Base-by-base conservation (phyloP, 2,888 invertebrate genomes). In the Resseliella maxima region DNA sequence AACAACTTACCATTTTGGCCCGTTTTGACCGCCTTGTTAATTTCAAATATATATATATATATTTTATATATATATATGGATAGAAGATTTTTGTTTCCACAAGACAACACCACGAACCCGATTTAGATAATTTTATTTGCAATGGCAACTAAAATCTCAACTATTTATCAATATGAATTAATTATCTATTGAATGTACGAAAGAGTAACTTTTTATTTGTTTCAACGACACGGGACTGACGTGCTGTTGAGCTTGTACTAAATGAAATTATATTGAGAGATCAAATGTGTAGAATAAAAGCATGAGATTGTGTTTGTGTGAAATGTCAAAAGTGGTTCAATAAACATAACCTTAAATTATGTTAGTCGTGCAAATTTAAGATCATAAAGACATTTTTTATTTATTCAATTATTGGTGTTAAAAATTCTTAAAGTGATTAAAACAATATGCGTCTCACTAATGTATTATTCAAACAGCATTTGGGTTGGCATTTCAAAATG, bases 401-500 rank as follows among this genome's bases (percentile, higher is more conserved):
- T 50, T 50, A 2, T 50, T 50, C 18, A 18, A 50, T 50, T 31
- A 15, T 72, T 72, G 31, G 31, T 50, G 6, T n/a, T 59, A 24
- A 10, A n/a, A 1, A 3, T 24, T 36, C 0, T 81, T 81, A 21
- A n/a, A 10, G 35, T 81, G 81, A 35, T 35, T 31, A 12, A 15
- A 2, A 18, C 12, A 35, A 10, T 5, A 96, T 96, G 96, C 94
- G 93, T 88, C 88, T 95, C 64, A 93, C 95, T 21, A 92, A 92
- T 87, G 91, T 92, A 87, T 90, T 96, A 88, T 92, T 90, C 87
- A 92, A 93, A 45, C 95, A 96, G 89, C 95, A 96, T 89, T 93
- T 96, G 88, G 95, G 93, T 83, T 94, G 94, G 92, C 93, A 94
- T 92, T 94, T 94, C 88, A 94, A 94, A 90, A 93, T 92, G 87